A percentile compares a stretch with the other conserved stretches of the same genome.
These are phyloP conservation scores for Pentalonia nigronervosa DNA, from an alignment of 1,140 invertebrate species.

Conservation along the genomic window DNA sequence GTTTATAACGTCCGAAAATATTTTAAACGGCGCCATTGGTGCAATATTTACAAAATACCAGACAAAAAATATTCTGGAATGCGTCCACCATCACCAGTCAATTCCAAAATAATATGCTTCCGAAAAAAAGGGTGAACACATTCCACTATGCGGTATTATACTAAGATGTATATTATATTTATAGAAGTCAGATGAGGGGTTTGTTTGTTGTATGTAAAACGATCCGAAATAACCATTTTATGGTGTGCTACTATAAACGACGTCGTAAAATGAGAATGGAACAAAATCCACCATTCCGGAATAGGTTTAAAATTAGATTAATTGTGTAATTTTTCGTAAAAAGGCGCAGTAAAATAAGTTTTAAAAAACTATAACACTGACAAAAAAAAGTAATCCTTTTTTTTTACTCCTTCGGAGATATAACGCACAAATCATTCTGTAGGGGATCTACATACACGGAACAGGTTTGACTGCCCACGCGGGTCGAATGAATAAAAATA, in stretches of 20 bases:
- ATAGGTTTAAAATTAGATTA: slow-evolving; percentile 51
- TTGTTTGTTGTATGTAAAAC: slow-evolving; percentile 3
- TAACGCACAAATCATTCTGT: neutral
- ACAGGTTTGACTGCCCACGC: slow-evolving; percentile 57
- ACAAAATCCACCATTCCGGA: neutral
- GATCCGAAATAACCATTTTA: slow-evolving; percentile 51
- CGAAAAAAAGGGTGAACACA: slow-evolving; percentile 14
- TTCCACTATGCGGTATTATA: neutral
- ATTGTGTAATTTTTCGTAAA: neutral
- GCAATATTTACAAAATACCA: neutral
- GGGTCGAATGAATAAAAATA: slow-evolving; percentile 8
- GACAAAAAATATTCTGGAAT: slow-evolving; percentile 8
- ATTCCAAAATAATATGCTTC: slow-evolving; percentile 43
- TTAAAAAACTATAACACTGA: neutral
- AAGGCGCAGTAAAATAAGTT: neutral
- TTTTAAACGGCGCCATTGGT: neutral
- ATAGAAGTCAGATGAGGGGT: slow-evolving; percentile 41
- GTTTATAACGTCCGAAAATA: neutral
- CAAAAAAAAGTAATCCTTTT: neutral
- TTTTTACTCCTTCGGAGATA: neutral
- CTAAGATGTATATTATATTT: slow-evolving; percentile 5
- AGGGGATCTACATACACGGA: neutral
- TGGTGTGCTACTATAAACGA: slow-evolving; percentile 21
- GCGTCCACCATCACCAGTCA: neutral
- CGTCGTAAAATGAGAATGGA: slow-evolving; percentile 30